phyloP scores from a whole-genome alignment of 1,140 invertebrate species.

The Tetraneura akinire region DNA sequence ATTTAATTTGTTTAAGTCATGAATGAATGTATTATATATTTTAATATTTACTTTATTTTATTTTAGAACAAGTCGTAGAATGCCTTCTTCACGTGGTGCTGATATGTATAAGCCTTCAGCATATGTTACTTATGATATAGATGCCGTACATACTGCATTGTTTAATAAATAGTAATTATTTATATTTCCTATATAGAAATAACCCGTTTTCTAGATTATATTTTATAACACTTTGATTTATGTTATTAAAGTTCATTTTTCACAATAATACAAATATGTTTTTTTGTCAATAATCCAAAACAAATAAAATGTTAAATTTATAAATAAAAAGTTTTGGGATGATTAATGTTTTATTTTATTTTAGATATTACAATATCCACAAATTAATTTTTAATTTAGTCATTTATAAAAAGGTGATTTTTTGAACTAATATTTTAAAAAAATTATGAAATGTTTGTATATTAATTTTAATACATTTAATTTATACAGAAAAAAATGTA shows the following conservation, averaged over 20 bases:
- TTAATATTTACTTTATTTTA: background rate
- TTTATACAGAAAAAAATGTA: no score
- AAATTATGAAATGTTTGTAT: no score
- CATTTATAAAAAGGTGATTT: no score
- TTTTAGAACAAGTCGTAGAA: slow-evolving; percentile 39
- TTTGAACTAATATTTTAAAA: no score
- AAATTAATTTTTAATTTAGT: no score
- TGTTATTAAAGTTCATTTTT: background rate
- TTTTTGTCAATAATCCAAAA: background rate
- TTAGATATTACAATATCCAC: no score
- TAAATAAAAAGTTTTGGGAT: slow-evolving; percentile 5
- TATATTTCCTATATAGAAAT: no score
- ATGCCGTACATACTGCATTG: slow-evolving; percentile 34
- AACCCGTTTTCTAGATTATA: background rate
- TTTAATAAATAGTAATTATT: slow-evolving; percentile 23
- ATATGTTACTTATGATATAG: slow-evolving; percentile 29
- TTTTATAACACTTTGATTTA: slow-evolving; percentile 5
- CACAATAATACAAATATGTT: background rate
- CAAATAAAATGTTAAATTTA: background rate
- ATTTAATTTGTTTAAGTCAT: background rate
- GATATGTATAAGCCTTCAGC: slow-evolving; percentile 44
- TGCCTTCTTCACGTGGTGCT: slow-evolving; percentile 36
- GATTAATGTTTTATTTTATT: background rate
- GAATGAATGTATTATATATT: background rate
- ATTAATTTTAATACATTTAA: no score